Percentiles rank a stretch among this genome's conserved stretches.
These are phyloP conservation scores for Hybognathus amarus DNA, from an alignment of 2,797 vertebrate genomes.

Conservation along the genomic window DNA sequence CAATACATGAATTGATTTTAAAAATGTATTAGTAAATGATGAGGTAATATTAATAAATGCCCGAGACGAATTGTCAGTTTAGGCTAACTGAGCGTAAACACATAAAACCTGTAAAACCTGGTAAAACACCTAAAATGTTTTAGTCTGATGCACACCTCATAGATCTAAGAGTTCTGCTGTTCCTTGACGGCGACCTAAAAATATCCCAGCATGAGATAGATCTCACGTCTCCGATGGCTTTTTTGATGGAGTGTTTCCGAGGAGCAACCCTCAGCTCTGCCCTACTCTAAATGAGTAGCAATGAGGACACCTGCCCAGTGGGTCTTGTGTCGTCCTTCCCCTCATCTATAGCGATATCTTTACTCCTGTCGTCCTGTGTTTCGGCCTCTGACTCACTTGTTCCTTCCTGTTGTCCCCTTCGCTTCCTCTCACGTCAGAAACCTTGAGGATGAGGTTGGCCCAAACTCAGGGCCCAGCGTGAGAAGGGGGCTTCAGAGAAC, in stretches of 20 bases:
- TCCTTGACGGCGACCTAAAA: conserved; percentile 35
- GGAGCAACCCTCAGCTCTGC: conserved; percentile 17
- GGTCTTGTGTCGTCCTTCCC: conserved; percentile 28
- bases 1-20: not conserved
- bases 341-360: conserved; percentile 16
- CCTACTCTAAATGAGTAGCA: conserved; percentile 23
- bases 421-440: conserved; percentile 46
- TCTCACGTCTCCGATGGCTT: conserved; percentile 23
- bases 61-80: not conserved
- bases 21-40: not conserved
- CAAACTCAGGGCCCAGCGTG: conserved; percentile 1
- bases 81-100: too few relatives aligned
- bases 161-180: conserved; percentile 22
- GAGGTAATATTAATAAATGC: not conserved
- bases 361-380: conserved; percentile 30
- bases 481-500: conserved; percentile 42
- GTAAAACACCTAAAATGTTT: not conserved
- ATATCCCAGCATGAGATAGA: conserved; percentile 16
- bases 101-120: not conserved
- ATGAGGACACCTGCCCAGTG: conserved; percentile 33
- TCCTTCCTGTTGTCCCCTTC: conserved; percentile 45
- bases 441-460: conserved; percentile 31
- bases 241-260: conserved; percentile 31
- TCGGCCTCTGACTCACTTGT: conserved; percentile 48
- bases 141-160: not conserved